These are phyloP conservation scores for Dicyrtoma fusca DNA, from an alignment of 2,888 invertebrate species.

Conservation along the genomic window DNA sequence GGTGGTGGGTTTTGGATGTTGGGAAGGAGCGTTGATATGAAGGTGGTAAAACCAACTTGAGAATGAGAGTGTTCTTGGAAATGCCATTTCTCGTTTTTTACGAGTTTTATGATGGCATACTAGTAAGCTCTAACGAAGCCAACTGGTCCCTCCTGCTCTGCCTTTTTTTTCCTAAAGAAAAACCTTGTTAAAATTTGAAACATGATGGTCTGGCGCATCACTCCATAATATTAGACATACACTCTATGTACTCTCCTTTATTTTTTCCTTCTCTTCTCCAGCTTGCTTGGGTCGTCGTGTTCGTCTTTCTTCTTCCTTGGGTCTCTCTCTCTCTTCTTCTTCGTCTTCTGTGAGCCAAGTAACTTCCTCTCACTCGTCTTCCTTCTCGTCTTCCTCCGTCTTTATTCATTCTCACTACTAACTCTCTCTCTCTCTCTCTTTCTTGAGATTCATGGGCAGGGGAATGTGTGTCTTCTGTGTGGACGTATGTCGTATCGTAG, in stretches of 20 bases:
- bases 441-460: constrained; percentile 22
- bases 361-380: constrained; percentile 14
- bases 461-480: too few species aligned
- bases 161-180: constrained; percentile 21
- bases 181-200: constrained; percentile 41
- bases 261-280: not conserved
- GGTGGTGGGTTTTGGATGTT: too few species aligned
- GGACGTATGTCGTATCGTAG: not conserved
- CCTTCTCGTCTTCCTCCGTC: constrained; percentile 6
- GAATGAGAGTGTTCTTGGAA: constrained; percentile 42
- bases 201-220: constrained; percentile 31
- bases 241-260: constrained; percentile 1
- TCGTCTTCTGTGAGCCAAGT: not conserved
- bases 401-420: constrained; percentile 31
- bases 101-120: constrained; percentile 44
- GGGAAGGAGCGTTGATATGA: constrained; percentile 29
- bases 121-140: constrained; percentile 46
- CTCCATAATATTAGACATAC: constrained; percentile 24
- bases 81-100: constrained; percentile 43
- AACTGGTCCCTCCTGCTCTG: constrained; percentile 33
- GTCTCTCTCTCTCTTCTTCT: not conserved
- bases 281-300: not conserved
- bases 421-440: constrained; percentile 22
- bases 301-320: not conserved
- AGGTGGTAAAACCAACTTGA: constrained; percentile 40